These are phyloP conservation scores for Chinchilla lanigera DNA, from an alignment of 2,113 vertebrate genomes.

Conservation along the genomic window DNA sequence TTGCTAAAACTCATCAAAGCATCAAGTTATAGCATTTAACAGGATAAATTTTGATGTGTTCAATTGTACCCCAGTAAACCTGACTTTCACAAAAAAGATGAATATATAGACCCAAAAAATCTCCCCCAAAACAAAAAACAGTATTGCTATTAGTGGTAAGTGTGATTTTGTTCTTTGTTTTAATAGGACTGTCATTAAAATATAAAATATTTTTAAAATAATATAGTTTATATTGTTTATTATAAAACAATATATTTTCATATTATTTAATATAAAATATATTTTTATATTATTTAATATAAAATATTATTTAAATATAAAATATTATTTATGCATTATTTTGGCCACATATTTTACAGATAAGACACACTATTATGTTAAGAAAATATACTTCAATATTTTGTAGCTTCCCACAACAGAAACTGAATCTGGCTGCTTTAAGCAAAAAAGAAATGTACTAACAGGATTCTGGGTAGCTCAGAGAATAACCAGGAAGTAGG, in stretches of 20 bases:
- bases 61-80: not conserved
- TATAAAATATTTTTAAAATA: too few relatives aligned
- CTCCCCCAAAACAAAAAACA: not conserved
- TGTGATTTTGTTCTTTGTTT: slow-evolving; percentile 17
- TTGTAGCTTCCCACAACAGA: slow-evolving; percentile 28
- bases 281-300: too few relatives aligned
- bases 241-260: too few relatives aligned
- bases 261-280: too few relatives aligned
- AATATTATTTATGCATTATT: slow-evolving; percentile 17
- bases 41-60: not conserved
- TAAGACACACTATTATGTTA: not conserved
- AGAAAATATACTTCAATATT: slow-evolving; percentile 30
- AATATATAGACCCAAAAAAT: not conserved
- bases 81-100: not conserved
- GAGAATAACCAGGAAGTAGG: not conserved
- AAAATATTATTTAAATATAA: too few relatives aligned
- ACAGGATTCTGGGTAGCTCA: not conserved
- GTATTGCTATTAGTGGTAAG: not conserved
- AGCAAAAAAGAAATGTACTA: not conserved
- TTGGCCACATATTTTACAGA: not conserved
- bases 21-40: not conserved
- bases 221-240: too few relatives aligned
- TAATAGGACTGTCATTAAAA: not conserved
- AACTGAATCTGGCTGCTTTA: not conserved
- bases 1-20: not conserved